Percentiles rank a stretch among this genome's conserved stretches.
Evolutionary conservation across 2,797 vertebrate species (phyloP).

Genomic region (Myotis vivesi): DNA sequence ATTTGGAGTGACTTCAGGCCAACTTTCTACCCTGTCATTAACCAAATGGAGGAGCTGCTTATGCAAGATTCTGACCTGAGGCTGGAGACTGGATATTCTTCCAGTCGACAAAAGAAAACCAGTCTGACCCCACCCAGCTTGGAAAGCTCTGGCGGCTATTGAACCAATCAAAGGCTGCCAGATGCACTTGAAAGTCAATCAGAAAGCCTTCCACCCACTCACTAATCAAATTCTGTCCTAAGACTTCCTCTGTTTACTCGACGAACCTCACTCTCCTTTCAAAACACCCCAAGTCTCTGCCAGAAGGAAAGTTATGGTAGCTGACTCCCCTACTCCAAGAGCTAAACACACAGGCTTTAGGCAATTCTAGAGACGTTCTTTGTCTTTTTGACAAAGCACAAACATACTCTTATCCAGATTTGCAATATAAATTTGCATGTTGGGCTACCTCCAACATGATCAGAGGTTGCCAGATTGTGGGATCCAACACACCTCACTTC

Average conservation of each 20-base stretch:
- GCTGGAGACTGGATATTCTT: background rate
- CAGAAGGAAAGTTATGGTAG: background rate
- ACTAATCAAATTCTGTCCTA: background rate
- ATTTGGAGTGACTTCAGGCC: slow-evolving; percentile 4
- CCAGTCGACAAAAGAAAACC: background rate
- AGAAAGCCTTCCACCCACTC: background rate
- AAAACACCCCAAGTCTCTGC: background rate
- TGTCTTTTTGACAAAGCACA: background rate
- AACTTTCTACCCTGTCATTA: background rate
- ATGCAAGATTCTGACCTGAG: background rate
- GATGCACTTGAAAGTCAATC: background rate
- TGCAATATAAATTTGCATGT: background rate
- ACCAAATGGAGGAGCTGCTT: background rate
- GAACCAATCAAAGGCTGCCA: background rate
- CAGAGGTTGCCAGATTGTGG: background rate
- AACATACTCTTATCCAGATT: background rate
- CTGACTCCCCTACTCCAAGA: background rate
- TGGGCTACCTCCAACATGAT: background rate
- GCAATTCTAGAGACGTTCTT: background rate
- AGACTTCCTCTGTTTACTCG: background rate
- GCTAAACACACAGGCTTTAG: background rate
- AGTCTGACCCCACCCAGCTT: background rate
- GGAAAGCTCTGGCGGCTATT: background rate
- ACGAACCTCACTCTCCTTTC: background rate
- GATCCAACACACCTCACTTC: background rate